phyloP scores from a whole-genome alignment of 2,797 vertebrate genomes.

The Rhinogobio ventralis region DNA sequence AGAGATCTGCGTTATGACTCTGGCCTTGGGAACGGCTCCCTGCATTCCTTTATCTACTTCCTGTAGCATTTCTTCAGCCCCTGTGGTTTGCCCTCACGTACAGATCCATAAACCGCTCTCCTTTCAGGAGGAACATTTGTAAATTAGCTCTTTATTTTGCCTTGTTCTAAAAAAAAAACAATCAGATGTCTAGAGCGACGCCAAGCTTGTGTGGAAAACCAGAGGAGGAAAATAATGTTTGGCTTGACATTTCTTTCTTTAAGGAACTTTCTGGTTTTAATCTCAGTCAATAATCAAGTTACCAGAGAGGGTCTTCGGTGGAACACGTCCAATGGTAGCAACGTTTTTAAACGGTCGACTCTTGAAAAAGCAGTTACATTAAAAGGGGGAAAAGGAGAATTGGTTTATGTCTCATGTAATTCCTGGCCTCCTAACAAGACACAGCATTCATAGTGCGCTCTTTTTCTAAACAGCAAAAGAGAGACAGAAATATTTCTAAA shows the following conservation, averaged over 20 bases:
- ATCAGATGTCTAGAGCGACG: neutral
- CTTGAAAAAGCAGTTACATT: slow-evolving; percentile 22
- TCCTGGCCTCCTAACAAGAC: slow-evolving; percentile 27
- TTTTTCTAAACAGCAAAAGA: slow-evolving; percentile 24
- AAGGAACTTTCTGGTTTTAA: slow-evolving; percentile 40
- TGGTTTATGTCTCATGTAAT: slow-evolving; percentile 15
- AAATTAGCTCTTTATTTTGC: slow-evolving; percentile 19
- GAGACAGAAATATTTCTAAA: slow-evolving; percentile 29
- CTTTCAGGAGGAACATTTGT: slow-evolving; percentile 4
- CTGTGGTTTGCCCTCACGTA: slow-evolving; percentile 24
- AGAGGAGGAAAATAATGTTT: slow-evolving; percentile 32
- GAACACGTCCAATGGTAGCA: neutral
- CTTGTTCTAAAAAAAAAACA: neutral
- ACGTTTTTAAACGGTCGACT: neutral
- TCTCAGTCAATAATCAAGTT: slow-evolving; percentile 25
- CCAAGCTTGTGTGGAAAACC: slow-evolving; percentile 36
- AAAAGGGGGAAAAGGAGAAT: slow-evolving; percentile 21
- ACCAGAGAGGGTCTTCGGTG: slow-evolving; percentile 21
- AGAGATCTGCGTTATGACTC: slow-evolving; percentile 33
- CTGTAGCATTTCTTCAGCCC: slow-evolving; percentile 36
- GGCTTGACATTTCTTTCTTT: slow-evolving; percentile 18
- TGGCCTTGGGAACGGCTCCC: slow-evolving; percentile 48
- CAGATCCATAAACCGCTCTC: slow-evolving; percentile 20
- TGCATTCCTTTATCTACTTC: slow-evolving; percentile 53
- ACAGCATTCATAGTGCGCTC: neutral